These are phyloP conservation scores for Zonitis immaculata DNA, from an alignment of 2,888 invertebrate genomes.

Conservation along the genomic window DNA sequence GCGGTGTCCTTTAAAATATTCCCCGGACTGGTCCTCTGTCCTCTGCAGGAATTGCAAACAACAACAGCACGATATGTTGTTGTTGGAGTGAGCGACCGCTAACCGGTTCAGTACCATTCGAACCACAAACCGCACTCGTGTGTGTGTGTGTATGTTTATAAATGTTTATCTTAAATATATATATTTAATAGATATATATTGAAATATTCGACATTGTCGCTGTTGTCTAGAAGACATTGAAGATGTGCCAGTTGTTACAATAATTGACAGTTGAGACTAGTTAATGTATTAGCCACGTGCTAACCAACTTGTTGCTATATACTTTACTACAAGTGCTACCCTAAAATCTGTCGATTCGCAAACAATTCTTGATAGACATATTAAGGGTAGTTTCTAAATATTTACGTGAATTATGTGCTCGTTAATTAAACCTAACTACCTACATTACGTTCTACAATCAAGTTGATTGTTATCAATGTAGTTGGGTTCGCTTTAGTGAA, in stretches of 20 bases:
- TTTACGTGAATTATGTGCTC: conserved; percentile 9
- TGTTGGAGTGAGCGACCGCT: conserved; percentile 19
- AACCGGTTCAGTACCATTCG: conserved; percentile 19
- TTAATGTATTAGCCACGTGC: conserved; percentile 34
- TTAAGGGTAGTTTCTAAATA: too few relatives aligned
- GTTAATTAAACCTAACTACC: conserved; percentile 9
- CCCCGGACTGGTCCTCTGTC: conserved; percentile 11
- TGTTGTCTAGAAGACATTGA: neutral
- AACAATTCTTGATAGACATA: neutral
- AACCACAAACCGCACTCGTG: conserved; percentile 12
- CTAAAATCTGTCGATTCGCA: conserved; percentile 1
- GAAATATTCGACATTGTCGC: neutral
- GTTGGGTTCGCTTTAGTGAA: conserved; percentile 13
- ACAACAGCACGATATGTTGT: neutral
- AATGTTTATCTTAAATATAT: too few relatives aligned
- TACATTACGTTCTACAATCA: conserved; percentile 8
- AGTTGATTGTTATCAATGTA: neutral
- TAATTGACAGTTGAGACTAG: conserved; percentile 28
- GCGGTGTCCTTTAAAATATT: conserved; percentile 13
- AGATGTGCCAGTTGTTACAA: conserved; percentile 20
- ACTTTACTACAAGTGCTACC: conserved; percentile 5
- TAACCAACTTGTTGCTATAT: conserved; percentile 35
- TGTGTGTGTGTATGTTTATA: neutral
- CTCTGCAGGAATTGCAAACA: conserved; percentile 18
- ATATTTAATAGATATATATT: too few relatives aligned